Percentiles rank a stretch among this genome's conserved stretches.
These are phyloP conservation scores for Nasonovia ribisnigri DNA, from an alignment of 2,888 invertebrate genomes.

Conservation along the genomic window DNA sequence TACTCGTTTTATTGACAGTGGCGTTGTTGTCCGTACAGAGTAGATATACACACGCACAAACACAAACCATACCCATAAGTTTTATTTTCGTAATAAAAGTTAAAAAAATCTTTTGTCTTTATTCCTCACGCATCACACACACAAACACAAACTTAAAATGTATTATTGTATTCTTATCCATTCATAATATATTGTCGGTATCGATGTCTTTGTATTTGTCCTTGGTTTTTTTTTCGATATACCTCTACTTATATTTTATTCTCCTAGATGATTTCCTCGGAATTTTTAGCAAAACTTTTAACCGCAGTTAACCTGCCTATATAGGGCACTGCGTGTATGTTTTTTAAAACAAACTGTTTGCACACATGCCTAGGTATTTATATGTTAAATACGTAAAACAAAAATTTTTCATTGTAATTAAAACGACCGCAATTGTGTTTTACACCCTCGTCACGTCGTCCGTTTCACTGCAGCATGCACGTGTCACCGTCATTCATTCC, in stretches of 20 bases:
- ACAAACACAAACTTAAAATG: neutral
- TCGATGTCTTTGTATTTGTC: neutral
- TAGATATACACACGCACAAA: neutral
- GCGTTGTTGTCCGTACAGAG: neutral
- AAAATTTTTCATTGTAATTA: neutral
- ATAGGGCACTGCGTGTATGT: neutral
- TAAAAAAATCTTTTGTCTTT: slow-evolving; percentile 28
- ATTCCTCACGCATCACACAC: neutral
- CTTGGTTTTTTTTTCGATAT: neutral
- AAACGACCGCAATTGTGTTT: neutral
- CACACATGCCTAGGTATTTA: neutral
- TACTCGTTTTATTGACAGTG: slow-evolving; percentile 17
- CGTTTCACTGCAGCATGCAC: neutral
- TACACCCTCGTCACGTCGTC: neutral
- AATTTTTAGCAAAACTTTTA: neutral
- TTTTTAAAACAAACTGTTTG: neutral
- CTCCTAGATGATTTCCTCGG: neutral
- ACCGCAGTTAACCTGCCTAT: neutral
- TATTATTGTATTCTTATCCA: slow-evolving; percentile 17
- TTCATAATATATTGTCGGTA: neutral
- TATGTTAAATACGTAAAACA: neutral
- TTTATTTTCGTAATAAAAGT: slow-evolving; percentile 35
- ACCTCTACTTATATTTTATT: neutral
- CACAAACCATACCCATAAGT: neutral
- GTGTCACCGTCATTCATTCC: neutral